These are phyloP conservation scores for Alca torda DNA, from an alignment of 2,797 vertebrate species.

Conservation along the genomic window DNA sequence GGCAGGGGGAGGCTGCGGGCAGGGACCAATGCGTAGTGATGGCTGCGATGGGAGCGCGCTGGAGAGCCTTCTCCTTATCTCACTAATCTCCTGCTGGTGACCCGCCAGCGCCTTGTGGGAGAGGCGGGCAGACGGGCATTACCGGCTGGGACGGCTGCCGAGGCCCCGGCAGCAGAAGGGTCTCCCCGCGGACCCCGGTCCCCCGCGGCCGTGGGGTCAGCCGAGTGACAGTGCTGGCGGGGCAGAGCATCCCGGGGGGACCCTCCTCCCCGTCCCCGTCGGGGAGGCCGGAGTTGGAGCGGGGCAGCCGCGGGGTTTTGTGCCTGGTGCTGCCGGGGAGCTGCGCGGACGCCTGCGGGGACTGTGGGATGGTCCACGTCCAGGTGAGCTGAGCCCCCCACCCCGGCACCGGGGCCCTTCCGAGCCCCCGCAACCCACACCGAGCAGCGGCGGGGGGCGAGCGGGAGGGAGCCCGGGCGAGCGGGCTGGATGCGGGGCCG, in stretches of 20 bases:
- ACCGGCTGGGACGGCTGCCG: neutral
- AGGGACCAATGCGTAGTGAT: neutral
- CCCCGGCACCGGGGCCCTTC: no score
- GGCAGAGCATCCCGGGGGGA: neutral
- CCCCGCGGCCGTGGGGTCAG: neutral
- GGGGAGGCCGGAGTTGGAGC: neutral
- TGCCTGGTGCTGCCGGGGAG: conserved; percentile 39
- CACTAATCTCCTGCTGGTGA: conserved; percentile 61
- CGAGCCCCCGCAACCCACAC: neutral
- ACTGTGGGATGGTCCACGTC: conserved; percentile 38
- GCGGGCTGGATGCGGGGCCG: neutral
- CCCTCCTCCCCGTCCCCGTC: neutral
- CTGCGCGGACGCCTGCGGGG: conserved; percentile 20
- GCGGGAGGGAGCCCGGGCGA: neutral
- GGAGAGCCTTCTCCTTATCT: conserved; percentile 14
- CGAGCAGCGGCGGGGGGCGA: neutral
- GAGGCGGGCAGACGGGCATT: neutral
- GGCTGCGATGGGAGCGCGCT: neutral
- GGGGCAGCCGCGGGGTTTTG: neutral
- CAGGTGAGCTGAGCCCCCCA: conserved; percentile 30
- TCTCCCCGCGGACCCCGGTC: neutral
- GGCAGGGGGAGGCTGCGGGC: neutral
- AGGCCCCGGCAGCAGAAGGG: neutral
- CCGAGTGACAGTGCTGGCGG: neutral
- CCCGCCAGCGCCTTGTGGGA: conserved; percentile 26